These are phyloP conservation scores for Troglohyphantes excavatus DNA, from an alignment of 2,888 invertebrate species.

Conservation along the genomic window DNA sequence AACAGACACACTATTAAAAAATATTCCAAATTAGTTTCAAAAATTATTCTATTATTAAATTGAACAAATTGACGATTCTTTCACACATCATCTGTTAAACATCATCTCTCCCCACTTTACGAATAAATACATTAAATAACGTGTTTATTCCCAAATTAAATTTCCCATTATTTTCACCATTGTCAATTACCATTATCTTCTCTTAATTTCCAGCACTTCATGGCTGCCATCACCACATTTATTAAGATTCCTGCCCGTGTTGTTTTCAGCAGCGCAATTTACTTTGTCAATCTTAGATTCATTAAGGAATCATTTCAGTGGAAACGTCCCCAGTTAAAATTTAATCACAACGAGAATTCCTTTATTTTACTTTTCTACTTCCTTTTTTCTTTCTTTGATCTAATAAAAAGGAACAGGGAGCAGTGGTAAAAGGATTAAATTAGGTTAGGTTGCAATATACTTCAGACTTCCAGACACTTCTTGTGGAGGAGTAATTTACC, in stretches of 20 bases:
- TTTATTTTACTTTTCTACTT: background rate
- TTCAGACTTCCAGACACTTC: slow-evolving; percentile 16
- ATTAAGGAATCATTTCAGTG: background rate
- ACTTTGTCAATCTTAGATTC: background rate
- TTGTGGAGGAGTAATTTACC: background rate
- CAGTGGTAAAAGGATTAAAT: slow-evolving; percentile 20
- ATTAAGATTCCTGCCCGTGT: background rate
- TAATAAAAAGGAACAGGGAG: slow-evolving; percentile 3
- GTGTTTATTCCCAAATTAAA: too few relatives aligned
- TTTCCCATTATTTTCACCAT: too few relatives aligned
- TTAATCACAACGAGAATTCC: background rate
- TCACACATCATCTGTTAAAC: too few relatives aligned
- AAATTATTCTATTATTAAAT: too few relatives aligned
- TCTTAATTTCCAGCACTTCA: too few relatives aligned
- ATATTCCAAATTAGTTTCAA: too few relatives aligned
- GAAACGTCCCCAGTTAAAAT: background rate
- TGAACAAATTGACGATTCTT: too few relatives aligned
- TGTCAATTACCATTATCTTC: too few relatives aligned
- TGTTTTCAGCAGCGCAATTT: background rate
- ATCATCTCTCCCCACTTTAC: too few relatives aligned
- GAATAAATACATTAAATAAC: too few relatives aligned
- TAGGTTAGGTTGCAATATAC: slow-evolving; percentile 20
- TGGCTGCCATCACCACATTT: too few relatives aligned
- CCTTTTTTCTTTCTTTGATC: background rate
- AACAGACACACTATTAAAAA: too few relatives aligned